phyloP scores from a whole-genome alignment of 2,888 invertebrate genomes.

The Venusia cambrica region DNA sequence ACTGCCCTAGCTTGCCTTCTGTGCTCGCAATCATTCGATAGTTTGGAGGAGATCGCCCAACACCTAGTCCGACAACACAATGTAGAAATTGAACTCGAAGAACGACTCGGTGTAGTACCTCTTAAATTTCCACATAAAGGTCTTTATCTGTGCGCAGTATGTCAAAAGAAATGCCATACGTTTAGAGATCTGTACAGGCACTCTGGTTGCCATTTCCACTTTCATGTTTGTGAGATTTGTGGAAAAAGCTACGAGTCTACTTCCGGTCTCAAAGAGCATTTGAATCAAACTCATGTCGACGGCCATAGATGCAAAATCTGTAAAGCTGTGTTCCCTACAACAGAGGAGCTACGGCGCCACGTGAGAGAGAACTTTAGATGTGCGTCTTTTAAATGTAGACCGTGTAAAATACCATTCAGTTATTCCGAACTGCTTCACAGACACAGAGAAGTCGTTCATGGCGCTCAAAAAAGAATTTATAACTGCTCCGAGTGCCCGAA shows the following conservation, averaged over 20 bases:
- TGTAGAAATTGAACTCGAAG: conserved; percentile 11
- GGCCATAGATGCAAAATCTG: conserved; percentile 9
- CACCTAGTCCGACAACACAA: conserved; percentile 18
- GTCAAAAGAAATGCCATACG: conserved; percentile 12
- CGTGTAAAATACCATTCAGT: conserved; percentile 9
- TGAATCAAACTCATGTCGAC: conserved; percentile 2
- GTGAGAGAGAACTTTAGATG: conserved; percentile 1
- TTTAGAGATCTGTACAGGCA: conserved; percentile 24
- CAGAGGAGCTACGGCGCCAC: conserved; percentile 4
- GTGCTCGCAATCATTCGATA: conserved; percentile 12
- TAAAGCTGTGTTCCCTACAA: conserved; percentile 3
- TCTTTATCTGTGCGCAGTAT: conserved; percentile 7
- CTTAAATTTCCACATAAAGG: conserved; percentile 10
- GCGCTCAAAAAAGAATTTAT: conserved; percentile 9
- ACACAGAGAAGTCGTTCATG: conserved; percentile 12
- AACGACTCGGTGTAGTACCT: conserved; percentile 15
- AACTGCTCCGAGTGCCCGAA: conserved; percentile 9
- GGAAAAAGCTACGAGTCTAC: conserved; percentile 8
- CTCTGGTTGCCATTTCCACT: conserved; percentile 21
- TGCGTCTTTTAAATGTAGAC: conserved; percentile 4
- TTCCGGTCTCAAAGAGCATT: conserved; percentile 2
- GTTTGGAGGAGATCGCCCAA: conserved; percentile 15
- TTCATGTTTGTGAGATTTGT: conserved; percentile 25
- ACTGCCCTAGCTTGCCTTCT: conserved; percentile 23
- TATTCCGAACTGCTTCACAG: conserved; percentile 1